Percentiles rank a stretch among this genome's conserved stretches.
phyloP scores from a whole-genome alignment of 1,140 invertebrate species.

The Drosophila kepulauana region DNA sequence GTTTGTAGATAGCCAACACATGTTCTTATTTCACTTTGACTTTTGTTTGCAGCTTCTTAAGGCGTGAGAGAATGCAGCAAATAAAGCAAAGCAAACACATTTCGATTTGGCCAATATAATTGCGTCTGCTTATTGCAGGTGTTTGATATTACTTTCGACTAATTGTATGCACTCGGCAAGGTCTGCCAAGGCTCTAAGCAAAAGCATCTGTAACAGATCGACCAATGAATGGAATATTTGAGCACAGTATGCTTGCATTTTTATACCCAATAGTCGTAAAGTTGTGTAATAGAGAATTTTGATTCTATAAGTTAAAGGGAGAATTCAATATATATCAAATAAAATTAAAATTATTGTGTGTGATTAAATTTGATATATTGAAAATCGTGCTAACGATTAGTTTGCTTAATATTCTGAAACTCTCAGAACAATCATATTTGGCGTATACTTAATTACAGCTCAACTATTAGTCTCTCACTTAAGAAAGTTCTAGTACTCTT shows the following conservation, averaged over 20 bases:
- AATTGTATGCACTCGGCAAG: slow-evolving; percentile 39
- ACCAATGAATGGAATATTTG: not conserved
- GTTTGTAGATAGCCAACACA: slow-evolving; percentile 21
- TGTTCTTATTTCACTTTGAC: slow-evolving; percentile 40
- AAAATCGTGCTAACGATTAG: too few relatives aligned
- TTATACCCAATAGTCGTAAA: slow-evolving; percentile 11
- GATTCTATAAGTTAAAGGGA: too few relatives aligned
- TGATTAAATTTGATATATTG: too few relatives aligned
- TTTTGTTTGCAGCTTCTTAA: slow-evolving; percentile 25
- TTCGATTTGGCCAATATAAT: slow-evolving; percentile 21
- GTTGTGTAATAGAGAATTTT: not conserved
- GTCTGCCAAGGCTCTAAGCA: slow-evolving; percentile 12
- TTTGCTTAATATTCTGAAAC: not conserved
- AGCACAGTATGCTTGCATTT: not conserved
- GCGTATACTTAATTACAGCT: not conserved
- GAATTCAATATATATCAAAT: not conserved
- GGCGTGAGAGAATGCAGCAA: slow-evolving; percentile 36
- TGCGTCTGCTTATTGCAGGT: slow-evolving; percentile 30
- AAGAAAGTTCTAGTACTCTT: not conserved
- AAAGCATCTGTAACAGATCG: slow-evolving; percentile 19
- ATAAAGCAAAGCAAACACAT: slow-evolving; percentile 20
- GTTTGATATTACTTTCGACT: slow-evolving; percentile 55
- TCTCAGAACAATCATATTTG: too few relatives aligned
- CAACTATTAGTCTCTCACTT: not conserved
- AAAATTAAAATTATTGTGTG: not conserved